Evolutionary conservation across 1,140 invertebrate species (phyloP), one percentile per base, ranked within the genome.

Genomic region (Cotesia typhae): DNA sequence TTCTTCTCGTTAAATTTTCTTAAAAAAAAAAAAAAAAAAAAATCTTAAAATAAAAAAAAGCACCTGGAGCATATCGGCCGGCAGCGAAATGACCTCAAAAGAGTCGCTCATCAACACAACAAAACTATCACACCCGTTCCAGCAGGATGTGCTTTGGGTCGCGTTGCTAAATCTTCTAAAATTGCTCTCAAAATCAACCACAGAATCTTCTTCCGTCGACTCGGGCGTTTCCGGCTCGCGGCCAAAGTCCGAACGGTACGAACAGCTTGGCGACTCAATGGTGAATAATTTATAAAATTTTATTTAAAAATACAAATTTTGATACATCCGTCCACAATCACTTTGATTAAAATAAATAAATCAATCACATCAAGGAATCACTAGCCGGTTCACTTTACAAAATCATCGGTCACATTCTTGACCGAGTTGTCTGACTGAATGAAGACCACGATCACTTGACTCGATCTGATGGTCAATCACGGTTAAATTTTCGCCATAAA

Each of bases 61-160:
- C 70, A 87, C 86, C 86, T 87, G 86, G 78, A 87, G 78, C 84
- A 87, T 87, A 57, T 87, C 86, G 77, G 83, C 84, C 79, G 86
- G 85, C 79, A 87, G 78, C 74, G 86, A 87, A 75, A 87, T 87
- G 55, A 87, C 85, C 66, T 87, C 86, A 52, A 87, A 87, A 37
- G 86, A 87, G 78, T 87, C 83, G 77, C 85, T 87, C 86, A 87
- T 87, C 82, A 87, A 86, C 81, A 87, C 84, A 76, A 87, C 82
- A 69, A 87, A 87, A 71, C 84, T 86, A 57, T 83, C 83, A 76
- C 78, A 78, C 74, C 74, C 71, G 63, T 79, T 75, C 70, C 71
- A 71, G 17, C 65, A 76, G 51, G 41, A 47, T 47, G 41, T 47
- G 10, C 35, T 55, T 47, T 52, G 57, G 3, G 9, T 35, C 4